Base-by-base conservation (phyloP, 1,140 invertebrate genomes). In the Conus ventricosus region DNA sequence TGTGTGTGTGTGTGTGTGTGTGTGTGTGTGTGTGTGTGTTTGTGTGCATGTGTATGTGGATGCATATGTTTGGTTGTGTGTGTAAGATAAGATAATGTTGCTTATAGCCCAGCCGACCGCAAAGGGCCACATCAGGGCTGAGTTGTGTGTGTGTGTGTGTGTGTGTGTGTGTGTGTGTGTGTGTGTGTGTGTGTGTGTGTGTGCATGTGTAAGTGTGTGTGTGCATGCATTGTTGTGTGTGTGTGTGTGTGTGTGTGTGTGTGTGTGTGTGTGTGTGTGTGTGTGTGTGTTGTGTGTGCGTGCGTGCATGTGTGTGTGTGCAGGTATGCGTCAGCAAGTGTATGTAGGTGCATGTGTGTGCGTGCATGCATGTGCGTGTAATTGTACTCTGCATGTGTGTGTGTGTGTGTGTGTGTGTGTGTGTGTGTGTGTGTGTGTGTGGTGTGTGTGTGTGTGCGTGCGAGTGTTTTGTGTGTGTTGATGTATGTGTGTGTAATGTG, bases 101-200 rank as follows among this genome's bases (percentile, higher is more conserved):
- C n/a, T n/a, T n/a, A n/a, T n/a, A n/a, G n/a, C n/a, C n/a, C n/a
- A n/a, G n/a, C n/a, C n/a, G n/a, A n/a, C n/a, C n/a, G n/a, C n/a
- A n/a, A n/a, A n/a, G n/a, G n/a, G n/a, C n/a, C n/a, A n/a, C n/a
- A n/a, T n/a, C n/a, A n/a, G n/a, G n/a, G n/a, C n/a, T n/a, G n/a
- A n/a, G n/a, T n/a, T n/a, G 67, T 71, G 67, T 71, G 67, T 71
- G 67, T 71, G 67, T 71, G 67, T 71, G 67, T 71, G 67, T 71
- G 7, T 71, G 20, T 1, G 67, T 71, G 20, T 71, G 67, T 23
- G 20, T 71, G 67, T 71, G 67, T 71, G 67, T 71, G 67, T 15
- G 20, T n/a, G 67, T 23, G 20, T 23, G 11, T 71, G 13, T 71
- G 67, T 71, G 67, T 71, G 67, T 71, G 67, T 71, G 20, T 71